phyloP scores from a whole-genome alignment of 1,140 invertebrate species.

The Zophobas morio region DNA sequence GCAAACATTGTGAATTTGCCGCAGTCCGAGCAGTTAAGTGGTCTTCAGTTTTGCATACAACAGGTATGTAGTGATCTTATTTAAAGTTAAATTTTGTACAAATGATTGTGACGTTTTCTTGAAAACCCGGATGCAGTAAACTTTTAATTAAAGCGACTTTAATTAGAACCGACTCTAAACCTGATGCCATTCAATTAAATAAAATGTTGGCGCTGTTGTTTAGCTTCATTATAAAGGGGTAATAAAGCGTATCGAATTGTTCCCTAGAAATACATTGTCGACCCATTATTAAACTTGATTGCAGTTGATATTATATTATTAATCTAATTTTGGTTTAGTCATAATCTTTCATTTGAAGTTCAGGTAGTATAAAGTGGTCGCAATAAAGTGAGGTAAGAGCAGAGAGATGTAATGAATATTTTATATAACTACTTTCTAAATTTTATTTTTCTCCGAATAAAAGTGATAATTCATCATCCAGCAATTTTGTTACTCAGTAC shows the following conservation, averaged over 20 bases:
- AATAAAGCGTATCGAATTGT: neutral
- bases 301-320: neutral
- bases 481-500: neutral
- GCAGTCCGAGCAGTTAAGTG: slow-evolving; percentile 23
- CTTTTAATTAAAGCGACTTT: no score
- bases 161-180: no score
- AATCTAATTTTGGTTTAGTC: neutral
- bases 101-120: no score
- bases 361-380: slow-evolving; percentile 1
- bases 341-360: neutral
- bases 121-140: no score
- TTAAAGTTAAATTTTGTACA: no score
- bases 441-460: neutral
- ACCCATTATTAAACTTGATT: slow-evolving; percentile 3
- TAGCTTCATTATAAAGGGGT: neutral
- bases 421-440: slow-evolving; percentile 41
- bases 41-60: neutral
- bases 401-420: neutral
- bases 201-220: no score
- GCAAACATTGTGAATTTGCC: slow-evolving; percentile 17
- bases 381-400: slow-evolving; percentile 8
- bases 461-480: neutral
- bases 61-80: neutral
- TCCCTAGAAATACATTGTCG: neutral
- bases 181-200: no score